Base-by-base conservation (phyloP, 2,113 vertebrate species). In the Pluvianellus socialis region DNA sequence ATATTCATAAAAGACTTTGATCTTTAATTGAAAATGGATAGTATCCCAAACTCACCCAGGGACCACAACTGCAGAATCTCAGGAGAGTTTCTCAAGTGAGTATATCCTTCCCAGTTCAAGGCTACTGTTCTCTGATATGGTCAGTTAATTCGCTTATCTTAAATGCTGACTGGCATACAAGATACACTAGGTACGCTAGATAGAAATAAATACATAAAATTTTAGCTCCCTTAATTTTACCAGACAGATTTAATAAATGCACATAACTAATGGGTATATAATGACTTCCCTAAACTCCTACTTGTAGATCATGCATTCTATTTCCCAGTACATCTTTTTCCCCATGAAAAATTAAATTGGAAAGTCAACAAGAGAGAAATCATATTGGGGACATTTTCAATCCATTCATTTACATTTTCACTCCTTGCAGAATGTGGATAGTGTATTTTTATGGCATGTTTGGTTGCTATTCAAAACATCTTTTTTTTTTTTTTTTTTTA, bases 401-500 rank as follows among this genome's bases (percentile, higher is more conserved):
- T 55, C 88, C 87, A 58, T 88, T 95, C 91, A 95, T 96, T 97
- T 97, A 95, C 93, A 95, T 96, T 96, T 97, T 92, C 79, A 74
- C 53, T 96, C 66, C 93, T 82, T 91, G 88, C 73, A 90, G 76
- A 92, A 80, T 70, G 72, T 61, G 82, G 89, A 74, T 92, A 88
- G 90, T 76, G 56, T 84, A 79, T 92, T 96, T 95, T 96, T 95
- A 93, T 86, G 83, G 76, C 73, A 72, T 92, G 81, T 96, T 97
- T 95, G 84, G 88, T 97, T 96, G 96, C 86, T 96, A 97, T 94
- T 98, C 98, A 97, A 98, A 98, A 94, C 92, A 93, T 92, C 90
- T 96, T 90, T 49, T n/a, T n/a, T 95, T 96, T 97, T 94, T 97
- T 94, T 93, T 97, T 97, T 96, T 97, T 98, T 95, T 98, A 98